phyloP scores from a whole-genome alignment of 2,113 vertebrate genomes.

The Oryzias melastigma region DNA sequence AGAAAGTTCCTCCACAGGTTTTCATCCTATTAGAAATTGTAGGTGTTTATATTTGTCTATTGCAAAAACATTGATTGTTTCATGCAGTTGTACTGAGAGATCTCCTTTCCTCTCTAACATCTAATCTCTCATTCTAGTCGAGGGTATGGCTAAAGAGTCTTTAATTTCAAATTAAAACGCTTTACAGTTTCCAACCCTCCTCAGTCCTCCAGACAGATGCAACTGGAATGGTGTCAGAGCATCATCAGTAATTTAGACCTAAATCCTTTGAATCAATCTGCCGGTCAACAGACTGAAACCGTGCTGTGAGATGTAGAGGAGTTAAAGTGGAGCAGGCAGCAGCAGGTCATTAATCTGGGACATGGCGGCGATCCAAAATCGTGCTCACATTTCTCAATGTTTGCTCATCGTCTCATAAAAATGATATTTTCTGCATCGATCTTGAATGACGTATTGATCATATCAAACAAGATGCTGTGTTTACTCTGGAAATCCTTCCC shows the following conservation, averaged over 20 bases:
- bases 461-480: no score
- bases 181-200: constrained; percentile 1
- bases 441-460: no score
- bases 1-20: no score
- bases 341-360: constrained; percentile 59
- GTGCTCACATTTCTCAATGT: constrained; percentile 6
- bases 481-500: background rate
- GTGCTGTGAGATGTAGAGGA: constrained; percentile 36
- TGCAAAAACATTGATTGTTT: no score
- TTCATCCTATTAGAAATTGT: no score
- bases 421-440: background rate
- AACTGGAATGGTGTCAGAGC: constrained; percentile 26
- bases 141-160: no score
- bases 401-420: background rate
- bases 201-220: constrained; percentile 6
- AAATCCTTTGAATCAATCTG: constrained; percentile 39
- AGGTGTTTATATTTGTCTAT: no score
- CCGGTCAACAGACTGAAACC: constrained; percentile 30
- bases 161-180: background rate
- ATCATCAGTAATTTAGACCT: constrained; percentile 24
- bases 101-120: no score
- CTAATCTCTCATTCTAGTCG: no score
- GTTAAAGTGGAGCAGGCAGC: constrained; percentile 59
- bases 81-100: no score
- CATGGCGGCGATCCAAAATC: constrained; percentile 21